phyloP scores from a whole-genome alignment of 2,113 vertebrate genomes.

The Hippocampus zosterae region DNA sequence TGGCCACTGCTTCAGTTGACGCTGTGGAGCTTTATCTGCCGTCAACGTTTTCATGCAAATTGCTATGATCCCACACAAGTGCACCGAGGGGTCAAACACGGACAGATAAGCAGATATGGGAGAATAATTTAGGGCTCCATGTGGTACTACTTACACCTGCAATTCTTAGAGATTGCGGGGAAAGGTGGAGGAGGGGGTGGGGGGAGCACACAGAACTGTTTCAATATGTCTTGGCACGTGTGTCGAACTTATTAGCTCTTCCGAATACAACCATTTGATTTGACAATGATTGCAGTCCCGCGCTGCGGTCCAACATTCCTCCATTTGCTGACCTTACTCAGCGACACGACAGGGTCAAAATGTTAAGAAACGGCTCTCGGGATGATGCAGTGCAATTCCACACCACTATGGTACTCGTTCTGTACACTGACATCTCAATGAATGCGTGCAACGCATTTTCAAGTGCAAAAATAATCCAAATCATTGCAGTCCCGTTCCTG shows the following conservation, averaged over 20 bases:
- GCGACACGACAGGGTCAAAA: background rate
- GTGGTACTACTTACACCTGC: slow-evolving; percentile 10
- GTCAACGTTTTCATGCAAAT: slow-evolving; percentile 54
- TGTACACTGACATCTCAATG: no score
- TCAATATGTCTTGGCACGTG: background rate
- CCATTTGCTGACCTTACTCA: background rate
- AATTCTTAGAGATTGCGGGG: background rate
- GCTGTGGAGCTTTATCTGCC: slow-evolving; percentile 37
- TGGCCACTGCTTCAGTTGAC: slow-evolving; percentile 41
- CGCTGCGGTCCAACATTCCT: background rate
- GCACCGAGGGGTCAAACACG: slow-evolving; percentile 21
- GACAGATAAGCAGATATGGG: slow-evolving; percentile 30
- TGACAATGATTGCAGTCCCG: background rate
- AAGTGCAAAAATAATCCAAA: background rate
- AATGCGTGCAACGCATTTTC: no score
- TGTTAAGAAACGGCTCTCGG: background rate
- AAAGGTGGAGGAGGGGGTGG: background rate
- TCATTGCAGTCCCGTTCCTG: background rate
- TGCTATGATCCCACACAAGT: slow-evolving; percentile 13
- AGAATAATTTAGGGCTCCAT: slow-evolving; percentile 9
- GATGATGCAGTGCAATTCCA: background rate
- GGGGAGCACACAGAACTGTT: background rate
- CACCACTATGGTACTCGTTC: background rate
- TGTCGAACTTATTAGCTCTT: background rate
- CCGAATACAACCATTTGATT: background rate